Base-by-base conservation (phyloP, 2,113 vertebrate species). In the Spilogale gracilis region DNA sequence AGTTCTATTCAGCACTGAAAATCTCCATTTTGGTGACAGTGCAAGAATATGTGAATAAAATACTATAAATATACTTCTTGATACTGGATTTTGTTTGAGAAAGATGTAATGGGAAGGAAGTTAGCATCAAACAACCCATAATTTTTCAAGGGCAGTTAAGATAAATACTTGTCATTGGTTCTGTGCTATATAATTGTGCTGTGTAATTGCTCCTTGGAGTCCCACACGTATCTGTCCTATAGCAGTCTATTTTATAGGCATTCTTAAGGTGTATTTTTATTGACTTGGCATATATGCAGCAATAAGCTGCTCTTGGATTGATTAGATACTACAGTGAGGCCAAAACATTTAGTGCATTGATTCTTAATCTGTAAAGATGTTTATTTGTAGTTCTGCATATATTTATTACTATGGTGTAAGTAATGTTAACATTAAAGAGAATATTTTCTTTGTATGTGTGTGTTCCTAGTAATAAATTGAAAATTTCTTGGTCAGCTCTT, bases 231-330 rank as follows among this genome's bases (percentile, higher is more conserved):
- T 92, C 71, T 95, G 38, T 80, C 91, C 90, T 80, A 78, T 71
- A 89, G 91, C 86, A 67, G 71, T 63, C 80, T 78, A 54, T 98
- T 98, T 98, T 98, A 98, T 98, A 98, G 98, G 95, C 97, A 95
- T 98, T 98, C 97, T 95, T 96, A 98, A 98, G 96, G 97, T 94
- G 94, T 96, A 98, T 98, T 94, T 98, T 95, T 98, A 99, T 99
- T 88, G 98, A 99, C 98, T 97, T 97, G 83, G 96, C 96, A 90
- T 90, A 97, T 95, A 97, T 91, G 95, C 94, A 96, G 96, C 11
- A 84, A 96, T 98, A 97, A 98, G 98, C 95, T 95, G 97, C 97
- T 98, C 92, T 95, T 97, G 92, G 84, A 95, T 98, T 98, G 99
- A 99, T 99, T 98, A 97, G 98, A 97, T 97, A 54, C 85, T 96